Conservation (phyloP, 2,113 vertebrate species). For the Epinephelus moara region DNA sequence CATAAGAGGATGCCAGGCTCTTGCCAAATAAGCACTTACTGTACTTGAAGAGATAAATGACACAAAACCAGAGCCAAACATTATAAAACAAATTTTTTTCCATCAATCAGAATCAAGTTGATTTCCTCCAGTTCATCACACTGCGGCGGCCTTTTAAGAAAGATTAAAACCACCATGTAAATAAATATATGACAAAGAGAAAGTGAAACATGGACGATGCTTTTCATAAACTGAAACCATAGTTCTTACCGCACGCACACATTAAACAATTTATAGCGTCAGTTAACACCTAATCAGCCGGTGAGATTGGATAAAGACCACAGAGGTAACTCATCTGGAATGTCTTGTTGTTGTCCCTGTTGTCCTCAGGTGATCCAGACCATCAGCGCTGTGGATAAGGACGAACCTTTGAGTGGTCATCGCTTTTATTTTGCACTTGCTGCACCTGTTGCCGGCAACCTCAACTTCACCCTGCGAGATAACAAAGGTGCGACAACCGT, state of each 20-base stretch:
- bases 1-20: conserved; percentile 58
- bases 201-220: conserved; percentile 29
- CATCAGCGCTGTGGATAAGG: conserved; percentile 95
- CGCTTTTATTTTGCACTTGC: conserved; percentile 93
- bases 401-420: conserved; percentile 93
- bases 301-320: conserved; percentile 24
- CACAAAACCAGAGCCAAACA: conserved; percentile 67
- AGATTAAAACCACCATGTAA: conserved; percentile 32
- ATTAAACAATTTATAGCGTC: conserved; percentile 26
- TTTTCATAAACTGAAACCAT: neutral
- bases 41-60: conserved; percentile 69
- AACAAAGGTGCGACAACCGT: conserved; percentile 89
- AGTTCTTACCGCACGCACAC: conserved; percentile 1
- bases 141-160: conserved; percentile 30
- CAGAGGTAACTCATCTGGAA: conserved; percentile 10
- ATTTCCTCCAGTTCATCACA: conserved; percentile 55
- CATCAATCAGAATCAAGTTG: conserved; percentile 65
- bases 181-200: conserved; percentile 43
- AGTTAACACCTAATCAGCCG: conserved; percentile 31
- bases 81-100: conserved; percentile 65
- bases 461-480: conserved; percentile 95
- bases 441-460: conserved; percentile 87
- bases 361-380: conserved; percentile 93
- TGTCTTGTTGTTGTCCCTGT: conserved; percentile 15
- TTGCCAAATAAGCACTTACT: conserved; percentile 84